These are phyloP conservation scores for Miopithecus talapoin DNA, from an alignment of 2,797 vertebrate genomes.

Conservation along the genomic window DNA sequence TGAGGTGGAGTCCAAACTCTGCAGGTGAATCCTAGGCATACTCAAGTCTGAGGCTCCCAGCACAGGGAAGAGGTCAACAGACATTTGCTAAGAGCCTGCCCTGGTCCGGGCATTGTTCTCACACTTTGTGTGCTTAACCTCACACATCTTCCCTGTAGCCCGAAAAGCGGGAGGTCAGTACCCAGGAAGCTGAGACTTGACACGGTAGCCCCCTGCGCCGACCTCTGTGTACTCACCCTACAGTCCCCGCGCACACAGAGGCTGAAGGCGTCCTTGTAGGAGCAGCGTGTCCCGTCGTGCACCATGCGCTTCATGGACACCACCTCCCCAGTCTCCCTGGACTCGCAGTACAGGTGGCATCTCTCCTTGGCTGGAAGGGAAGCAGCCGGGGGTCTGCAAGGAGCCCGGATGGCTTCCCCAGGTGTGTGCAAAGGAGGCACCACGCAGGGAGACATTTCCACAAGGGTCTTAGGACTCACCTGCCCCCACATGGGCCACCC, in stretches of 20 bases:
- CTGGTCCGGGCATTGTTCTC: neutral
- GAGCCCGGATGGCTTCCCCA: neutral
- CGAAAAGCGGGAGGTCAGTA: neutral
- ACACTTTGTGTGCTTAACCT: no score
- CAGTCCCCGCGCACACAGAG: constrained; percentile 96
- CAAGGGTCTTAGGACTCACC: neutral
- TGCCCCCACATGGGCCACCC: fast-evolving
- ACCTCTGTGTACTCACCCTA: constrained; percentile 86
- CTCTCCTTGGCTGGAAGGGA: constrained; percentile 91
- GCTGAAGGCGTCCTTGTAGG: constrained; percentile 96
- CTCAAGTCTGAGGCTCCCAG: neutral
- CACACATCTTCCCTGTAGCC: fast-evolving
- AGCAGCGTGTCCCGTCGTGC: constrained; percentile 95
- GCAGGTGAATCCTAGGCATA: fast-evolving
- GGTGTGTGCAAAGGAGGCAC: neutral
- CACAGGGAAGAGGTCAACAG: fast-evolving
- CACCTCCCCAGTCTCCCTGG: constrained; percentile 91
- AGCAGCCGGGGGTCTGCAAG: fast-evolving
- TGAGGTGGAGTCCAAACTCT: neutral
- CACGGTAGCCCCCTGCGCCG: fast-evolving
- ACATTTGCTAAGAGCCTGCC: neutral
- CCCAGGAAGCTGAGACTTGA: neutral
- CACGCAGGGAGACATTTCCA: neutral
- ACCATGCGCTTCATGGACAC: constrained; percentile 93
- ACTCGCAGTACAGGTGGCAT: constrained; percentile 95